Base-by-base conservation (phyloP, 2,888 invertebrate species). In the Lochmaea crataegi region DNA sequence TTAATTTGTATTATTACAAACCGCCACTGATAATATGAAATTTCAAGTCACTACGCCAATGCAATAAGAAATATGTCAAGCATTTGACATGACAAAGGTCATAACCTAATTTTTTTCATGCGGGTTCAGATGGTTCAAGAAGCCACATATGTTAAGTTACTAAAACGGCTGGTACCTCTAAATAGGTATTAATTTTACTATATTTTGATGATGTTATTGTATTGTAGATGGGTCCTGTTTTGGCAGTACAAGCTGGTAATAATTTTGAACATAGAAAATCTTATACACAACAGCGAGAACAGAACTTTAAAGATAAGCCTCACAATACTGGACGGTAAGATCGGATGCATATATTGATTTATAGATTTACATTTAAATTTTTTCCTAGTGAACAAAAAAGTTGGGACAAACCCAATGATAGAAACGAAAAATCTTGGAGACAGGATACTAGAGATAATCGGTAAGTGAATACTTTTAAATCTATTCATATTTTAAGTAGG, bases 201-300 rank as follows among this genome's bases (percentile, higher is more conserved):
- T 22, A 22, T 22, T 1, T 32, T 58, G 11, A 14, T 14, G 12
- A 58, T 32, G 12, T 9, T 9, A 38, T 67, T 58, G 60, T 58
- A 42, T 48, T 68, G 26, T 84, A 86, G 78, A 82, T 82, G 51
- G 83, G 83, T 74, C 82, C 85, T 0, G 78, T 85, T 67, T 72
- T 85, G 69, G 82, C 51, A 1, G 76, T 86, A 16, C 86, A 86
- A 73, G 86, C 84, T 11, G 83, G 83, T n/a, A 82, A 84, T 73
- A 82, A 82, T 53, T 82, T 85, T 53, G 84, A 85, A 75, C 84
- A 83, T 48, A 78, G 84, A 60, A 82, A 81, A 67, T 75, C 76
- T 7, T 65, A 65, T 48, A 64, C 76, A 11, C 71, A 71, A 18
- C 75, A 72, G 56, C 68, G 65, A 42, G 73, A 70, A 42, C 53